Conservation (phyloP, 2,888 invertebrate genomes). For the Drosophila recens region DNA sequence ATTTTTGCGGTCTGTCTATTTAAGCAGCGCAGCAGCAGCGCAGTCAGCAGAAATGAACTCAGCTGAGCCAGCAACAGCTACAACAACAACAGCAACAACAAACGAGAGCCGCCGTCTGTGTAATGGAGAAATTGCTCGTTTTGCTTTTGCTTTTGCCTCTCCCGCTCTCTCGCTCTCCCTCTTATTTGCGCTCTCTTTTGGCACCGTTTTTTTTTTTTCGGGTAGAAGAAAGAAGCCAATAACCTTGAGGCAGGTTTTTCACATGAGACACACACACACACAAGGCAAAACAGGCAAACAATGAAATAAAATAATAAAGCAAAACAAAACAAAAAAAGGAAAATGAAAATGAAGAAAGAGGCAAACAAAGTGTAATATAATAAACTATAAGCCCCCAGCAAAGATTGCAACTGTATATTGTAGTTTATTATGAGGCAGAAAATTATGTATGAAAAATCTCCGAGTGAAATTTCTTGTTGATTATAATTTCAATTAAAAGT, state of each 20-base stretch:
- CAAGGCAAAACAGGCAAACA: slow-evolving; percentile 26
- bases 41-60: slow-evolving; percentile 40
- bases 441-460: not conserved
- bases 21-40: slow-evolving; percentile 32
- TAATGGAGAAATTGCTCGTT: slow-evolving; percentile 73
- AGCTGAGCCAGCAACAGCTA: slow-evolving; percentile 52
- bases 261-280: slow-evolving; percentile 48
- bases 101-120: slow-evolving; percentile 52
- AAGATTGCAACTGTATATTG: slow-evolving; percentile 23
- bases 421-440: slow-evolving; percentile 15
- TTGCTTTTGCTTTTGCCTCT: slow-evolving; percentile 18
- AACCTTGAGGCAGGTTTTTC: slow-evolving; percentile 81
- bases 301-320: slow-evolving; percentile 17
- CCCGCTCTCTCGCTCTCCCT: slow-evolving; percentile 10
- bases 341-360: slow-evolving; percentile 15
- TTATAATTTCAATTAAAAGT: slow-evolving; percentile 10
- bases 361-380: slow-evolving; percentile 16
- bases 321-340: slow-evolving; percentile 7
- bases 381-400: slow-evolving; percentile 5
- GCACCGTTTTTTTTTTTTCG: slow-evolving; percentile 35
- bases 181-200: slow-evolving; percentile 45
- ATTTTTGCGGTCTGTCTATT: slow-evolving; percentile 46
- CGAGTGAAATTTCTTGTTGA: slow-evolving; percentile 16
- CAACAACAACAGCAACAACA: slow-evolving; percentile 28
- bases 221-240: slow-evolving; percentile 68